Percentiles rank a stretch among this genome's conserved stretches.
Conservation (phyloP, 1,140 invertebrate genomes). For the Solenopsis fugax region DNA sequence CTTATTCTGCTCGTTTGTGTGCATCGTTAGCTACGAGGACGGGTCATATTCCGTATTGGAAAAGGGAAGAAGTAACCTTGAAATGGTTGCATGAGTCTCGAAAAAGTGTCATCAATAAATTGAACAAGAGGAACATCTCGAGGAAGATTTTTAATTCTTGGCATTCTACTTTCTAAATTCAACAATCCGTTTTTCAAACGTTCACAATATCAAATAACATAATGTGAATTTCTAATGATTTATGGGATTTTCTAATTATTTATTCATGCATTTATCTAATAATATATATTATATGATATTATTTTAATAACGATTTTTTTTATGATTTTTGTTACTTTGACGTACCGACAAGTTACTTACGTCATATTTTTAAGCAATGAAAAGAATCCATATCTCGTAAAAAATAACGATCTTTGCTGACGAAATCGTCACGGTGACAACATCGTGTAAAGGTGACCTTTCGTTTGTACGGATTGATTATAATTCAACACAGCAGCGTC, state of each 20-base stretch:
- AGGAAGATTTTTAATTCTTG: too few species aligned
- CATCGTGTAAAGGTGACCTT: conserved; percentile 64
- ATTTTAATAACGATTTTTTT: neutral
- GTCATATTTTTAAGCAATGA: neutral
- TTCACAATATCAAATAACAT: too few species aligned
- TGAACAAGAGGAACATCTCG: too few species aligned
- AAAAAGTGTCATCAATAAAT: too few species aligned
- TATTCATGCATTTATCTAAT: neutral
- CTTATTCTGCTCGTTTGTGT: too few species aligned
- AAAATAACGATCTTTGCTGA: neutral
- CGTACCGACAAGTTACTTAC: neutral
- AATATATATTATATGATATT: neutral
- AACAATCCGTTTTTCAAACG: too few species aligned
- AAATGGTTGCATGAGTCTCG: too few species aligned
- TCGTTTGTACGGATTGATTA: conserved; percentile 67
- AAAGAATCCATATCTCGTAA: neutral
- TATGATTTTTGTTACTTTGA: neutral
- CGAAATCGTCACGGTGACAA: conserved; percentile 17
- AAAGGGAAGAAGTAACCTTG: too few species aligned
- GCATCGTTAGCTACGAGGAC: too few species aligned
- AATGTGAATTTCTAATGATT: neutral
- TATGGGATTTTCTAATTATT: neutral
- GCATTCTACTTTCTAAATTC: too few species aligned
- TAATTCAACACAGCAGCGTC: conserved; percentile 62
- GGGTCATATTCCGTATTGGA: too few species aligned